Evolutionary conservation across 2,797 vertebrate genomes (phyloP).

Genomic region (Rhodeus uyekii): DNA sequence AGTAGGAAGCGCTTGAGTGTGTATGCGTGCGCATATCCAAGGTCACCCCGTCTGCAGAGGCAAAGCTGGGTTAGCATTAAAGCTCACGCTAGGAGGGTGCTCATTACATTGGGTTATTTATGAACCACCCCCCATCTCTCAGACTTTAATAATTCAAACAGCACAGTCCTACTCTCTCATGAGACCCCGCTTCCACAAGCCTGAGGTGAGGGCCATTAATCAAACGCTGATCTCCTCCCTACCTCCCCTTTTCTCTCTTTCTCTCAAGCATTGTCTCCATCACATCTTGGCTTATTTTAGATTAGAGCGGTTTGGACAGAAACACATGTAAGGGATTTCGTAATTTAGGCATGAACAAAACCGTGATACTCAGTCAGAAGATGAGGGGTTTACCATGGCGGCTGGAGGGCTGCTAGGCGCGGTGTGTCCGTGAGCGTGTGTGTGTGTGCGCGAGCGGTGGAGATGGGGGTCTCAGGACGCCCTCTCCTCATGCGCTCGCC

Average conservation of each 20-base stretch:
- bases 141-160: constrained; percentile 80
- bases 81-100: constrained; percentile 47
- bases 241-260: constrained; percentile 43
- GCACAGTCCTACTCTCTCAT: constrained; percentile 68
- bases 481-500: constrained; percentile 85
- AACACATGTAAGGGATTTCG: neutral
- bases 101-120: constrained; percentile 77
- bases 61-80: constrained; percentile 48
- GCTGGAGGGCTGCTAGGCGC: constrained; percentile 37
- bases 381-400: constrained; percentile 55
- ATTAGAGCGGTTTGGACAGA: constrained; percentile 16
- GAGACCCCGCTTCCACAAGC: constrained; percentile 77
- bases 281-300: constrained; percentile 2
- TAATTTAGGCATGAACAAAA: neutral
- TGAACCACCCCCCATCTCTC: constrained; percentile 59
- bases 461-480: constrained; percentile 78
- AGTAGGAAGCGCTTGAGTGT: neutral
- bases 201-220: constrained; percentile 80
- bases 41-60: constrained; percentile 31
- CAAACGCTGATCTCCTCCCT: constrained; percentile 73
- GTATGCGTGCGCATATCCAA: constrained; percentile 25
- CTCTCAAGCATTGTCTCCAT: constrained; percentile 18
- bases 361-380: neutral
- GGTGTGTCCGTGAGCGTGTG: constrained; percentile 37
- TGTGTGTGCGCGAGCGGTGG: constrained; percentile 42